A percentile compares a stretch with the other conserved stretches of the same genome.
Conservation (phyloP, 2,888 invertebrate species). For the Stegophylla sp. region DNA sequence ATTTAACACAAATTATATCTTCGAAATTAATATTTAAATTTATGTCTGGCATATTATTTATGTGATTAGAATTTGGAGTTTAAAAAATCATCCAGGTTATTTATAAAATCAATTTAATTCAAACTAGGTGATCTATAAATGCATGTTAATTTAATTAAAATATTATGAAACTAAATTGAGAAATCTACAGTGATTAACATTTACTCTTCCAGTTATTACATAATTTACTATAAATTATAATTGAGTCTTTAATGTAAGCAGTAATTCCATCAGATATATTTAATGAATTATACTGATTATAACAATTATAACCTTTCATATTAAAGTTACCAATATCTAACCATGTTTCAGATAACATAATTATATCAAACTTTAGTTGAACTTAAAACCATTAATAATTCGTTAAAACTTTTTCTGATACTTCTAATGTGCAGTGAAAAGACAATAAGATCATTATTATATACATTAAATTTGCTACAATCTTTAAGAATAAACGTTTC, state of each 20-base stretch:
- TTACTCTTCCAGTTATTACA: neutral
- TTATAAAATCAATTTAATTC: neutral
- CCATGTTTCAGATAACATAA: no score
- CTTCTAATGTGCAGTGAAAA: neutral
- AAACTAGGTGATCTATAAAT: neutral
- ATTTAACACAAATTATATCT: no score
- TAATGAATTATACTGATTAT: neutral
- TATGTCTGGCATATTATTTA: neutral
- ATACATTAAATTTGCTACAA: neutral
- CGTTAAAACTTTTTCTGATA: no score
- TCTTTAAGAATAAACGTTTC: neutral
- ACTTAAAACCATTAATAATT: no score
- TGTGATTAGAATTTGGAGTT: neutral
- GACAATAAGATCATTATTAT: conserved; percentile 7
- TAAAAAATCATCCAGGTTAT: neutral
- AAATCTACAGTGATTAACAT: neutral
- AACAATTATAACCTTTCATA: neutral
- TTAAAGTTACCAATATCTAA: no score
- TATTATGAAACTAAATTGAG: neutral
- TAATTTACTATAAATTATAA: neutral
- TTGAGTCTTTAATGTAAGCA: neutral
- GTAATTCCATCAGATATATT: conserved; percentile 9
- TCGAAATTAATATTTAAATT: no score
- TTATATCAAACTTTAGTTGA: no score
- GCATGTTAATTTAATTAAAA: neutral